phyloP scores from a whole-genome alignment of 1,140 invertebrate genomes.

The Zaprionus ghesquierei region DNA sequence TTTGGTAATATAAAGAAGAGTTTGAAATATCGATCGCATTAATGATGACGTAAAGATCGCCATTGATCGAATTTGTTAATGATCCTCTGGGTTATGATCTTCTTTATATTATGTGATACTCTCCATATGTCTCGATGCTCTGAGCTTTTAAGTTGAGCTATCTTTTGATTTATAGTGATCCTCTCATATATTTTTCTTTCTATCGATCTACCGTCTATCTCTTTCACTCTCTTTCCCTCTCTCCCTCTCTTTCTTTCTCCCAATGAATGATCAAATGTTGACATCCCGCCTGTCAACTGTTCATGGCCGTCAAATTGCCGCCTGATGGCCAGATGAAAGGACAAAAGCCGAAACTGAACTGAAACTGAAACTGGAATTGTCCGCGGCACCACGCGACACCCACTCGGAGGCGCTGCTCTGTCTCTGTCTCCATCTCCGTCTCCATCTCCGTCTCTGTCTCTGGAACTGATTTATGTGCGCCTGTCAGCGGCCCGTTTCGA shows the following conservation, averaged over 20 bases:
- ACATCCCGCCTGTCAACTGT: constrained; percentile 63
- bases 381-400: background rate
- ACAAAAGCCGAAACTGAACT: constrained; percentile 43
- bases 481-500: constrained; percentile 33
- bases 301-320: constrained; percentile 76
- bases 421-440: background rate
- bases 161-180: background rate
- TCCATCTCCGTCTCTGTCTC: background rate
- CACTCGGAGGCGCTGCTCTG: background rate
- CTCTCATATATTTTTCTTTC: background rate
- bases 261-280: constrained; percentile 42
- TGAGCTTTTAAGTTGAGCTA: background rate
- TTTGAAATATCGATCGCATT: too few relatives aligned
- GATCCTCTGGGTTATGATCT: too few relatives aligned
- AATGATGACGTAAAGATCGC: too few relatives aligned
- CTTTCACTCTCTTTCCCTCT: background rate
- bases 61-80: background rate
- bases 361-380: background rate
- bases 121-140: background rate
- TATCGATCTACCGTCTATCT: background rate
- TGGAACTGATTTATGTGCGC: constrained; percentile 47
- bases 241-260: background rate
- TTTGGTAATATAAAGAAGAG: too few relatives aligned
- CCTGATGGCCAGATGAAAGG: constrained; percentile 64
- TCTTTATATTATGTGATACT: too few relatives aligned